Conservation (phyloP, 2,797 vertebrate genomes). For the Kryptopterus vitreolus region DNA sequence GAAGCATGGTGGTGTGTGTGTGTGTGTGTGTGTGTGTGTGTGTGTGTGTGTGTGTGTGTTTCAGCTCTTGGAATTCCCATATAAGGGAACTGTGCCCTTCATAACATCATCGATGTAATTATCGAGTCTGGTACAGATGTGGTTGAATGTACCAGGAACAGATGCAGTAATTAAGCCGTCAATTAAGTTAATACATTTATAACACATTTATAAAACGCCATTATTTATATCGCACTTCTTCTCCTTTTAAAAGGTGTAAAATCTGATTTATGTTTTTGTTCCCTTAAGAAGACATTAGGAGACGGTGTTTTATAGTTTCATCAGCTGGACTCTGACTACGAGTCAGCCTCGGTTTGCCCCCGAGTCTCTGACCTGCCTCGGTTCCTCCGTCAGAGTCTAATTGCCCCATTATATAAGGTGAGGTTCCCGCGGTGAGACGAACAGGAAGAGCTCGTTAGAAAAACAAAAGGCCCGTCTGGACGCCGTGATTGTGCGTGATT, state of each 20-base stretch:
- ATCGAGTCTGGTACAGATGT: too few species aligned
- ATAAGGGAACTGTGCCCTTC: too few species aligned
- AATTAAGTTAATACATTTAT: too few species aligned
- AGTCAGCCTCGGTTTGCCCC: neutral
- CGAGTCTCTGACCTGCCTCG: neutral
- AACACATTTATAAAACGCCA: too few species aligned
- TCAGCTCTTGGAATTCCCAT: too few species aligned
- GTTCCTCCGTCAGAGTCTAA: slow-evolving; percentile 38
- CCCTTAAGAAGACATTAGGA: slow-evolving; percentile 4
- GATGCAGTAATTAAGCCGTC: too few species aligned
- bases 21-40: too few species aligned
- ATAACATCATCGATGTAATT: too few species aligned
- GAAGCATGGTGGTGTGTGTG: too few species aligned
- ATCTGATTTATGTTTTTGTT: slow-evolving; percentile 11
- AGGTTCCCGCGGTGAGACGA: slow-evolving; percentile 16
- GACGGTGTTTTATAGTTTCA: slow-evolving; percentile 14
- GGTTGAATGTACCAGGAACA: too few species aligned
- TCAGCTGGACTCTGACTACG: slow-evolving; percentile 4
- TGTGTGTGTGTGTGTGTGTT: too few species aligned
- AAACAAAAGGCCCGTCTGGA: slow-evolving; percentile 39
- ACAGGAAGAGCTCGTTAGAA: slow-evolving; percentile 36
- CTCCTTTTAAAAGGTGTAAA: slow-evolving; percentile 22
- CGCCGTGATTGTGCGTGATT: slow-evolving; percentile 43
- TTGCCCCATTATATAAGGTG: slow-evolving; percentile 46
- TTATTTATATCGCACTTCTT: too few species aligned